Evolutionary conservation across 2,888 invertebrate species (phyloP), one percentile per base, ranked within the genome.

Genomic region (Zonitis immaculata): DNA sequence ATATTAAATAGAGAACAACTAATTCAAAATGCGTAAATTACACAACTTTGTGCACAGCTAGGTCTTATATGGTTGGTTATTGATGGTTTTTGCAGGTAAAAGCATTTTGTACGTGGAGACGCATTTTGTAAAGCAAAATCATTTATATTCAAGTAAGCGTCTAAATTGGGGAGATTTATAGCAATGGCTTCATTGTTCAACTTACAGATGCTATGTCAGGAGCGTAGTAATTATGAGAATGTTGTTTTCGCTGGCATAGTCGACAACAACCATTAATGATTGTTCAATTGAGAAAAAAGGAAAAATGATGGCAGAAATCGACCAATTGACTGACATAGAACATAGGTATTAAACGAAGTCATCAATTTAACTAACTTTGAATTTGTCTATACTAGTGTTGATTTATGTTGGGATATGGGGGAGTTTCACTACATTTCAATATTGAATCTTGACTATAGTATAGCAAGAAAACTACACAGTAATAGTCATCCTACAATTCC

Each of bases 111-210:
- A 49, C 53, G 49, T 53, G 52, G 44, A 53, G 43, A 47, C 49
- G 53, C 45, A 54, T 54, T 50, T 50, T 35, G 50, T 49, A 50
- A 50, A 54, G 47, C 49, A 54, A 50, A 45, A 49, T 49, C 49
- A 52, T 56, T 56, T 52, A 52, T 52, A 56, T 56, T 56, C 55
- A 42, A 44, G 49, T 46, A 46, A 48, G 50, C 48, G 52, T 51
- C 55, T 52, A 52, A 56, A 56, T 56, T 52, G 55, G 46, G 43
- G 46, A 52, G 55, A 56, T 56, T 56, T 56, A 56, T 52, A 49
- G 52, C 44, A 47, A 50, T 52, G 32, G 47, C 52, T 52, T 49
- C 52, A 56, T 56, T 56, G 55, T 56, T 56, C 49, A 47, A 56
- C 52, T 56, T 56, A 52, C 55, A 49, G 55, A 56, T 52, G 55